Evolutionary conservation across 2,113 vertebrate genomes (phyloP), one percentile per base, ranked within the genome.

Genomic region (Urocolius indicus): DNA sequence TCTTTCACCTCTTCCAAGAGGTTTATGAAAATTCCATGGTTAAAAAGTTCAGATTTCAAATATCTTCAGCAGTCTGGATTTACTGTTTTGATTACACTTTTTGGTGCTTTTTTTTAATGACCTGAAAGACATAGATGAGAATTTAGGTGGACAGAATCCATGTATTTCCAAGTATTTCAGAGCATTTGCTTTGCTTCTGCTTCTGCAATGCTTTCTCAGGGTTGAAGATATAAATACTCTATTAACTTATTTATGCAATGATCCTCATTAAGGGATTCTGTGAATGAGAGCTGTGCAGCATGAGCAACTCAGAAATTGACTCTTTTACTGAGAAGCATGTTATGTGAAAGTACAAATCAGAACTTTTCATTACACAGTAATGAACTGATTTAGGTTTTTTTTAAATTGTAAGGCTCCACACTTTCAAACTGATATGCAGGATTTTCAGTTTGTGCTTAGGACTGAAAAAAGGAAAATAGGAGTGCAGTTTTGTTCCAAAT

Each of bases 401-500:
- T 91, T 77, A 54, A 68, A 49, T 74, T 52, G 16, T 73, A 67
- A 30, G 8, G 2, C 8, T 79, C 66, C 90, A 51, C 36, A 65
- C 16, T 84, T 91, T 89, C 54, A 91, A 90, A 76, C 7, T 58
- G 67, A 80, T 21, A 58, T 3, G 19, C 34, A 46, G 46, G 89
- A 55, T 72, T 94, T 96, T 96, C 83, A 46, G 46, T 51, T 89
- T 87, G 7, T 86, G 62, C 43, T 95, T 95, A 93, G 13, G 52
- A 58, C 49, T 10, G 30, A 85, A 91, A 84, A 30, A 91, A 94
- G 69, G 34, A 32, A 85, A 95, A 66, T 54, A 49, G 16, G 5
- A 87, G 95, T 95, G 83, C 52, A 91, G 36, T 95, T 95, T 94
- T 66, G 95, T 92, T 91, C 29, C 41, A 16, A 96, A 90, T 66